Evolutionary conservation across 2,797 vertebrate species (phyloP).

Genomic region (Betta splendens): DNA sequence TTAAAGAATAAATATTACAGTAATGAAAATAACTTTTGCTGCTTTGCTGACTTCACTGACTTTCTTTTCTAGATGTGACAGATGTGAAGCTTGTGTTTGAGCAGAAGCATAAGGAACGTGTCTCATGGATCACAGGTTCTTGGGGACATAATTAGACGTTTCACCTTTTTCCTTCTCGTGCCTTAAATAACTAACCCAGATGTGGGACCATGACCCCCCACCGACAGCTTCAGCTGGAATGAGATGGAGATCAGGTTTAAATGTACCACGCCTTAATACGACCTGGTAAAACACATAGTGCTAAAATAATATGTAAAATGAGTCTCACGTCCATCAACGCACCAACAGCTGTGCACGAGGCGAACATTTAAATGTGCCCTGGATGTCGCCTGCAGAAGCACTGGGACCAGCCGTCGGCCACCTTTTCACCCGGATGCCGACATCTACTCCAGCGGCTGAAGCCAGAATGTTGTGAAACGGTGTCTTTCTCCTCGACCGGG

Average conservation of each 20-base stretch:
- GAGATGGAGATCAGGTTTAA: no score
- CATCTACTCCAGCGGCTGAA: constrained; percentile 21
- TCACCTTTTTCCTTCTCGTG: neutral
- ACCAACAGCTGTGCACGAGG: no score
- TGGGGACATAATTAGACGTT: constrained; percentile 6
- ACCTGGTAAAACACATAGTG: no score
- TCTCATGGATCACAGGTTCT: constrained; percentile 15
- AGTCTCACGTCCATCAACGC: no score
- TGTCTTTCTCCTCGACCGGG: constrained; percentile 18
- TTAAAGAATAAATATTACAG: neutral
- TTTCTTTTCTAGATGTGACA: neutral
- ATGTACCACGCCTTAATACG: no score
- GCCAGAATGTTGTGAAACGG: constrained; percentile 44
- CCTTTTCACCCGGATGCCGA: constrained; percentile 20
- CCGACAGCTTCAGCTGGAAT: no score
- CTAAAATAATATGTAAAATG: no score
- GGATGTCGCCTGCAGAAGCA: no score
- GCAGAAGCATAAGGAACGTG: neutral
- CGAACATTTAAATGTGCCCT: no score
- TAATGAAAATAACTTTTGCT: neutral
- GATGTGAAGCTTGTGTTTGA: no score
- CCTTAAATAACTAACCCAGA: neutral
- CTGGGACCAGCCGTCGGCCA: no score
- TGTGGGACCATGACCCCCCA: neutral
- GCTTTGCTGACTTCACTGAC: neutral